Percentiles rank a stretch among this genome's conserved stretches.
Conservation (phyloP, 1,140 invertebrate genomes). For the Oreohelix idahoensis region DNA sequence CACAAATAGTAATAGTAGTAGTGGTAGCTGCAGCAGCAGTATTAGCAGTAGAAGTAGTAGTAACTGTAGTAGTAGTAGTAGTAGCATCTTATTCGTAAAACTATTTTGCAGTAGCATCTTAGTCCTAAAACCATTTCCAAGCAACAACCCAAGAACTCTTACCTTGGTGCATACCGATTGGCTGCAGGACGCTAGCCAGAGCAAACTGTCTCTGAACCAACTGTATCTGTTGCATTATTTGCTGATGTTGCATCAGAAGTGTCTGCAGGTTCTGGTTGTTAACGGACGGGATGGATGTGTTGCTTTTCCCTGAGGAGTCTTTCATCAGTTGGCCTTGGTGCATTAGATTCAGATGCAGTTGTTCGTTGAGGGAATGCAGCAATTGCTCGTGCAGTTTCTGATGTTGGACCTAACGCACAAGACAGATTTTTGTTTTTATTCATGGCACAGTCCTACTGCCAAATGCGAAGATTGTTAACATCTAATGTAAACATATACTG, state of each 20-base stretch:
- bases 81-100: too few relatives aligned
- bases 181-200: conserved; percentile 71
- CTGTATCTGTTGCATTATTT: conserved; percentile 83
- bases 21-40: too few relatives aligned
- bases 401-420: conserved; percentile 72
- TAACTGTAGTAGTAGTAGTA: too few relatives aligned
- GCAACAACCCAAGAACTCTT: too few relatives aligned
- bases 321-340: conserved; percentile 85
- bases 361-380: conserved; percentile 84
- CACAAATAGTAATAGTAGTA: too few relatives aligned
- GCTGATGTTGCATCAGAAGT: conserved; percentile 83
- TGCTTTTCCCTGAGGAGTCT: conserved; percentile 72
- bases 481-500: too few relatives aligned
- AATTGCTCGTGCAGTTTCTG: conserved; percentile 80
- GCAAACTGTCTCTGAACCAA: conserved; percentile 84
- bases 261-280: conserved; percentile 78
- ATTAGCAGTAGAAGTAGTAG: too few relatives aligned
- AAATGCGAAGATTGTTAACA: too few relatives aligned
- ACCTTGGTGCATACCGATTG: conserved; percentile 62
- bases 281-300: conserved; percentile 63
- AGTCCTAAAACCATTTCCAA: too few relatives aligned
- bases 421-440: not conserved
- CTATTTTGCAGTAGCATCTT: too few relatives aligned
- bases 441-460: too few relatives aligned
- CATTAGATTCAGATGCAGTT: conserved; percentile 82